These are phyloP conservation scores for Bursaphelenchus okinawaensis DNA, from an alignment of 2,888 invertebrate species.

Conservation along the genomic window DNA sequence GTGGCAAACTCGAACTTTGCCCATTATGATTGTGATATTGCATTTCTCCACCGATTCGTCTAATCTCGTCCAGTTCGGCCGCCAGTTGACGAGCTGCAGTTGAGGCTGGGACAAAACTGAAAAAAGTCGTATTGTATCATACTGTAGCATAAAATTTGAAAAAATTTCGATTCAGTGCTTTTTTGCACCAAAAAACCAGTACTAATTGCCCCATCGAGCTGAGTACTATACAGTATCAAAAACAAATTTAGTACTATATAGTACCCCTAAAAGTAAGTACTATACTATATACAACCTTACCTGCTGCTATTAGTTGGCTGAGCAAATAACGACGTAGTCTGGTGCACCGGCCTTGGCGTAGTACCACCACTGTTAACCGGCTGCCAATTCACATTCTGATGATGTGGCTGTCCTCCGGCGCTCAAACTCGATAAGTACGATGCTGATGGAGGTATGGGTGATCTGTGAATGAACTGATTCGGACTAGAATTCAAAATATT, in stretches of 20 bases:
- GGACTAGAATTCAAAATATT: not conserved
- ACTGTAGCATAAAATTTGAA: too few relatives aligned
- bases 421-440: constrained; percentile 55
- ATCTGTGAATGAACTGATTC: constrained; percentile 12
- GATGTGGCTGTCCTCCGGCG: constrained; percentile 18
- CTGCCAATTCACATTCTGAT: constrained; percentile 3
- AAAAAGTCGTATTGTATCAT: constrained; percentile 7
- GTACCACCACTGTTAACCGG: constrained; percentile 15
- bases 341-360: constrained; percentile 26
- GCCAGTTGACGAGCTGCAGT: constrained; percentile 55
- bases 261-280: too few relatives aligned
- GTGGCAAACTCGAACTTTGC: constrained; percentile 45
- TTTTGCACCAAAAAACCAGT: too few relatives aligned
- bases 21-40: constrained; percentile 28
- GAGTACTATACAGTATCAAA: too few relatives aligned
- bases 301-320: constrained; percentile 12
- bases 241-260: too few relatives aligned
- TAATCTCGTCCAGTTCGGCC: constrained; percentile 55
- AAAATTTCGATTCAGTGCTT: too few relatives aligned
- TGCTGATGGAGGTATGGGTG: constrained; percentile 41
- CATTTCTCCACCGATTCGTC: constrained; percentile 35
- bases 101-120: constrained; percentile 44
- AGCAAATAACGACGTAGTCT: constrained; percentile 19
- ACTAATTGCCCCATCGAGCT: too few relatives aligned
- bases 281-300: too few relatives aligned